These are phyloP conservation scores for Copsychus sechellarum DNA, from an alignment of 2,113 vertebrate species.

Conservation along the genomic window DNA sequence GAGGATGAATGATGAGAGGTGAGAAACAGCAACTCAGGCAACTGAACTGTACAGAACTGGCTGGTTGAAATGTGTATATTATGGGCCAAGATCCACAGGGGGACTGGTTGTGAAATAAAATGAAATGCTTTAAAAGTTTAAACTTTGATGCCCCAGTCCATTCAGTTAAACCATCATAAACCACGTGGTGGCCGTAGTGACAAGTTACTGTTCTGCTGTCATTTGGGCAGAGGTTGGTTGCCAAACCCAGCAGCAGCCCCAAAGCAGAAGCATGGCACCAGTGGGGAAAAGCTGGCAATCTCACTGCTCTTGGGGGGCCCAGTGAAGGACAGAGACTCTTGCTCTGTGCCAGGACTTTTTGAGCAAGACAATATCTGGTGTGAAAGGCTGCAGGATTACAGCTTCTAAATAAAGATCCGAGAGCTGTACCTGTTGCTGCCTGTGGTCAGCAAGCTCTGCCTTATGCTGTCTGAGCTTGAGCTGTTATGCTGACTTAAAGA, in stretches of 20 bases:
- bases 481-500: neutral
- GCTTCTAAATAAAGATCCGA: conserved; percentile 12
- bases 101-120: neutral
- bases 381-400: conserved; percentile 5
- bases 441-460: neutral
- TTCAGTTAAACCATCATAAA: neutral
- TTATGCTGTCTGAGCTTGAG: neutral
- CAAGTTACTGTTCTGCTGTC: neutral
- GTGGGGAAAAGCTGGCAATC: neutral
- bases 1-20: neutral
- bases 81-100: neutral
- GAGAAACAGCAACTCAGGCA: neutral
- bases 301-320: fast-evolving
- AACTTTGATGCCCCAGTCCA: neutral
- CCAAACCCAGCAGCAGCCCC: neutral
- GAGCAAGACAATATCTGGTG: neutral
- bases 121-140: neutral
- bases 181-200: fast-evolving
- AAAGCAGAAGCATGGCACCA: neutral
- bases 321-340: neutral
- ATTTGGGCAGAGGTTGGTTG: neutral
- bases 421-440: neutral
- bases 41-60: neutral
- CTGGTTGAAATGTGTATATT: neutral
- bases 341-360: neutral